phyloP scores from a whole-genome alignment of 2,113 vertebrate genomes.

The human region DNA sequence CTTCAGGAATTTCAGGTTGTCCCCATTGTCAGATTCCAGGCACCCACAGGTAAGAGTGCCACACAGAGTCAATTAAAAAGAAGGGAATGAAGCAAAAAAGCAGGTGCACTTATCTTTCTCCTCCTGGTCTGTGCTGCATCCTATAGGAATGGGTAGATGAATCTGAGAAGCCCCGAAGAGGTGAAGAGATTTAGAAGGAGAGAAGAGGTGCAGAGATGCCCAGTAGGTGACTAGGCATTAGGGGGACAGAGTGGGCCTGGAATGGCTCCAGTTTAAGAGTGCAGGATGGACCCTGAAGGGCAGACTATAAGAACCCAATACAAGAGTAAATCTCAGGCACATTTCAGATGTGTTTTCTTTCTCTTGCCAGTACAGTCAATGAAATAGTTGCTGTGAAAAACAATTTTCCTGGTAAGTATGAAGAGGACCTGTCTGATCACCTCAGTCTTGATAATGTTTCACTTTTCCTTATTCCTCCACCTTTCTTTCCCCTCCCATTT shows the following conservation, averaged over 20 bases:
- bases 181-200: neutral
- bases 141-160: neutral
- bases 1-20: neutral
- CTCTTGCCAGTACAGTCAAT: neutral
- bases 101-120: neutral
- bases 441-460: neutral
- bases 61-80: neutral
- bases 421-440: neutral
- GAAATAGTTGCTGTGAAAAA: fast-evolving
- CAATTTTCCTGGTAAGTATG: neutral
- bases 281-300: neutral
- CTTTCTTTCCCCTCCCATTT: neutral
- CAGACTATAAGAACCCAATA: fast-evolving
- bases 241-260: neutral
- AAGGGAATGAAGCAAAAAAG: neutral
- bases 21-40: neutral
- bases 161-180: neutral
- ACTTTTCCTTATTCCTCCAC: neutral
- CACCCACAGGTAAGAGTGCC: neutral
- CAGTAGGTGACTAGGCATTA: neutral
- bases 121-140: neutral
- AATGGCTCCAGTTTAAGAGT: neutral
- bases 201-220: too few relatives aligned
- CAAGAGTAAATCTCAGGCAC: neutral
- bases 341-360: neutral